phyloP scores from a whole-genome alignment of 1,140 invertebrate genomes.

The Chironomus striatipennis region DNA sequence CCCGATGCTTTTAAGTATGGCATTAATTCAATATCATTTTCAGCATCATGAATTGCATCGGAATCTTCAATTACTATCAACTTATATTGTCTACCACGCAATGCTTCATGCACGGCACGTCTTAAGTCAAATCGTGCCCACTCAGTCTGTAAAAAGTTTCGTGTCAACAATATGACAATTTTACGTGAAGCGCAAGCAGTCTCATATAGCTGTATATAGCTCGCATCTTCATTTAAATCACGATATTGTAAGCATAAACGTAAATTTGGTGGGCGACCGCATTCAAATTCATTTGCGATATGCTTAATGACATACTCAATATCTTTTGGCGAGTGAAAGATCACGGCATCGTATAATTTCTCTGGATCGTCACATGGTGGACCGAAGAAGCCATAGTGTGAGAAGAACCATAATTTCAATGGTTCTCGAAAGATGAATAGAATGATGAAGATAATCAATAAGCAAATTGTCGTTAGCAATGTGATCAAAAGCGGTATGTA shows the following conservation, averaged over 20 bases:
- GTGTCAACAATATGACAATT: constrained; percentile 66
- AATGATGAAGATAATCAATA: constrained; percentile 61
- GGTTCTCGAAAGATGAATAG: constrained; percentile 78
- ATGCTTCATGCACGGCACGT: constrained; percentile 70
- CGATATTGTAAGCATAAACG: constrained; percentile 79
- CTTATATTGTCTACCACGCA: constrained; percentile 69
- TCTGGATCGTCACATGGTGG: constrained; percentile 62
- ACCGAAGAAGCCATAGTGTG: constrained; percentile 73
- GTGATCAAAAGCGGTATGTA: constrained; percentile 77
- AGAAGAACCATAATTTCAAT: constrained; percentile 77
- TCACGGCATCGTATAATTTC: constrained; percentile 84
- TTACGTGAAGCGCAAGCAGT: constrained; percentile 76
- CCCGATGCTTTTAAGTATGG: constrained; percentile 82
- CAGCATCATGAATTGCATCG: constrained; percentile 58
- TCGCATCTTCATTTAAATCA: constrained; percentile 54
- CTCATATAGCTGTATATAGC: constrained; percentile 64
- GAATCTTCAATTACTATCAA: constrained; percentile 77
- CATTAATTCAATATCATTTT: constrained; percentile 76
- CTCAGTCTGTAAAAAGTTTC: constrained; percentile 76
- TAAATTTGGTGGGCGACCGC: constrained; percentile 53
- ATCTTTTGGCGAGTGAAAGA: constrained; percentile 88
- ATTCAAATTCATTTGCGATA: constrained; percentile 74
- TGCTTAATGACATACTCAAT: constrained; percentile 79
- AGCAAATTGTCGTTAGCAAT: constrained; percentile 59
- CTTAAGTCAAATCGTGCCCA: constrained; percentile 78